phyloP scores from a whole-genome alignment of 2,888 invertebrate species.

The Melangyna quadrimaculata region DNA sequence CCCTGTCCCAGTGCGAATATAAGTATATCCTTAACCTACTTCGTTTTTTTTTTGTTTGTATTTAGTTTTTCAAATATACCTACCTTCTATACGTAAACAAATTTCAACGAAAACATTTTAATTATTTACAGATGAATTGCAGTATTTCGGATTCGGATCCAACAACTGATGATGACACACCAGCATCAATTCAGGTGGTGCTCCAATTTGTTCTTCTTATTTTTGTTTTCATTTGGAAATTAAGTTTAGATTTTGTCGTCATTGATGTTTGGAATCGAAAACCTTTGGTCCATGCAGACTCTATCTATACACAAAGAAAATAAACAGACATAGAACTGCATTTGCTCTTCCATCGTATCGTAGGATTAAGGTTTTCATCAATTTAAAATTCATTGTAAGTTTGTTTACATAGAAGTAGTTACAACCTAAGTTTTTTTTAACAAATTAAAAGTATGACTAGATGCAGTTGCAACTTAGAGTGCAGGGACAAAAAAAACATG shows the following conservation, averaged over 20 bases:
- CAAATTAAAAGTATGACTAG: neutral
- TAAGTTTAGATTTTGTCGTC: neutral
- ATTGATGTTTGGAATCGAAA: neutral
- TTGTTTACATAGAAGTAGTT: neutral
- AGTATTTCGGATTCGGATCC: neutral
- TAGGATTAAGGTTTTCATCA: neutral
- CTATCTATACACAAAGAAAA: no score
- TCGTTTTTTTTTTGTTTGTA: neutral
- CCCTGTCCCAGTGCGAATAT: neutral
- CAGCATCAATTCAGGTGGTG: neutral
- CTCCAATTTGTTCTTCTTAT: neutral
- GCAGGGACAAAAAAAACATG: no score
- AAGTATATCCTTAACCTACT: conserved; percentile 47
- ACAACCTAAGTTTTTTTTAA: neutral
- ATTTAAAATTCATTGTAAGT: neutral
- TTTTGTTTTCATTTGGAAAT: neutral
- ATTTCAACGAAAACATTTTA: conserved; percentile 46
- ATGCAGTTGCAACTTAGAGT: no score
- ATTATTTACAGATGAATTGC: conserved; percentile 54
- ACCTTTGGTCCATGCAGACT: neutral
- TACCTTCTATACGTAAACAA: conserved; percentile 34
- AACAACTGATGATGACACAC: neutral
- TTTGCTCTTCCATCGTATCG: neutral
- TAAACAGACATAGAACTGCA: neutral
- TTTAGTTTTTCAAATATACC: neutral